Conservation (phyloP, 2,888 invertebrate genomes). For the Lasioglossum malachurum region DNA sequence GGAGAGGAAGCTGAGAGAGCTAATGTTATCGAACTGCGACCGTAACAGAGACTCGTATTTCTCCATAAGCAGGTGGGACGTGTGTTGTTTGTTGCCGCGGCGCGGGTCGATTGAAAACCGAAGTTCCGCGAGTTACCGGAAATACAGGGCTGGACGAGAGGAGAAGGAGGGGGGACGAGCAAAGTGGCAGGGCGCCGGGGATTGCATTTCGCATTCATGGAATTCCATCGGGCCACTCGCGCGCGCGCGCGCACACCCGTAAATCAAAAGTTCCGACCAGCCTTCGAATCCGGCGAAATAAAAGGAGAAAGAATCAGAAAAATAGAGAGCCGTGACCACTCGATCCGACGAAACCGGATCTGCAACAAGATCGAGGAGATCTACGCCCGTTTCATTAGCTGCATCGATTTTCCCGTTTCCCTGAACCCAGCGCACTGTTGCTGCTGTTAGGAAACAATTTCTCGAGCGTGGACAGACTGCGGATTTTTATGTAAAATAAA, state of each 20-base stretch:
- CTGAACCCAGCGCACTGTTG: neutral
- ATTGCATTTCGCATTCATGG: constrained; percentile 82
- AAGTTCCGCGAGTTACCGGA: constrained; percentile 65
- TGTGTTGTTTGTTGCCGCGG: constrained; percentile 67
- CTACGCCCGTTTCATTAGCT: neutral
- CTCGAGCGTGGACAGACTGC: no score
- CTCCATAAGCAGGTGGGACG: neutral
- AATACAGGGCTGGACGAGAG: constrained; percentile 1
- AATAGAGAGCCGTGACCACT: neutral
- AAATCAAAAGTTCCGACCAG: constrained; percentile 78
- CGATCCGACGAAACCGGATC: neutral
- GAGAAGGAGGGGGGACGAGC: neutral
- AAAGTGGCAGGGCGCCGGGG: constrained; percentile 46
- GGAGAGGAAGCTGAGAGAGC: neutral
- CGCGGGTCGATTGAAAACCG: constrained; percentile 73
- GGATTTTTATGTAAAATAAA: no score
- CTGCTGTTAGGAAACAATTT: no score
- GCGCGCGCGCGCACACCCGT: constrained; percentile 54
- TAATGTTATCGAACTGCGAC: constrained; percentile 2
- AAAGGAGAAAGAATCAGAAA: neutral
- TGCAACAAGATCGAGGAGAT: neutral
- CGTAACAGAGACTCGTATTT: constrained; percentile 1
- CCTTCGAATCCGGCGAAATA: constrained; percentile 25
- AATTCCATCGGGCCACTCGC: constrained; percentile 71
- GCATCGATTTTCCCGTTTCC: neutral